Percentiles rank a stretch among this genome's conserved stretches.
These are phyloP conservation scores for Andrena hattorfiana DNA, from an alignment of 2,888 invertebrate genomes.

Conservation along the genomic window DNA sequence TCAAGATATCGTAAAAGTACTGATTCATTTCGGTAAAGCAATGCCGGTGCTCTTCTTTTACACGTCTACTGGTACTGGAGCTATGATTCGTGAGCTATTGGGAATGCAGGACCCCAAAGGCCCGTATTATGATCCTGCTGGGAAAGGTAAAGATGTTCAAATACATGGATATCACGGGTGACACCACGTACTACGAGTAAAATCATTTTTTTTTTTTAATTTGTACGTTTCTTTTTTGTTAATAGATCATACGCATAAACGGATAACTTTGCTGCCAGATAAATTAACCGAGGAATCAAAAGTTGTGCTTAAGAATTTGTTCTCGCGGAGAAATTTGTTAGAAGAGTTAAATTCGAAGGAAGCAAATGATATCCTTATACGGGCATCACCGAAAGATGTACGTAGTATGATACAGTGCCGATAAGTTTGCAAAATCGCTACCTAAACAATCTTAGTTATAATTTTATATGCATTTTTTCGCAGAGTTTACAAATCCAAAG, in stretches of 20 bases:
- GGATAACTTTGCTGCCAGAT: conserved; percentile 92
- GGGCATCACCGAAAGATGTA: conserved; percentile 89
- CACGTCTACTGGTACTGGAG: conserved; percentile 89
- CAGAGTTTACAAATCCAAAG: conserved; percentile 69
- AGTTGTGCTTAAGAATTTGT: conserved; percentile 88
- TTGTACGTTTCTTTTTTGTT: background rate
- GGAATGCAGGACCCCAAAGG: conserved; percentile 88
- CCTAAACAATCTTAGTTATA: background rate
- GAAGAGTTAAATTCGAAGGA: conserved; percentile 91
- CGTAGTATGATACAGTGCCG: conserved; percentile 43
- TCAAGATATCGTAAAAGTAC: conserved; percentile 90
- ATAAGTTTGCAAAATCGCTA: background rate
- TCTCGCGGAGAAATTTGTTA: conserved; percentile 85
- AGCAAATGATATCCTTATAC: conserved; percentile 93
- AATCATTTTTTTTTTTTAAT: conserved; percentile 14
- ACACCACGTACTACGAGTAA: background rate
- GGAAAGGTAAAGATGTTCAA: conserved; percentile 82
- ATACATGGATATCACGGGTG: background rate
- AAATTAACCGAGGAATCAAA: conserved; percentile 89
- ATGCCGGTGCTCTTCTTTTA: conserved; percentile 94
- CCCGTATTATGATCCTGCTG: conserved; percentile 86
- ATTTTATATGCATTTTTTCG: conserved; percentile 28
- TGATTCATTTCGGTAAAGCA: conserved; percentile 91
- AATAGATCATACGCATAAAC: conserved; percentile 88
- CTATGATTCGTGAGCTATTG: conserved; percentile 89